Evolutionary conservation across 2,888 invertebrate species (phyloP).

Genomic region (Eugnorisma glareosa): DNA sequence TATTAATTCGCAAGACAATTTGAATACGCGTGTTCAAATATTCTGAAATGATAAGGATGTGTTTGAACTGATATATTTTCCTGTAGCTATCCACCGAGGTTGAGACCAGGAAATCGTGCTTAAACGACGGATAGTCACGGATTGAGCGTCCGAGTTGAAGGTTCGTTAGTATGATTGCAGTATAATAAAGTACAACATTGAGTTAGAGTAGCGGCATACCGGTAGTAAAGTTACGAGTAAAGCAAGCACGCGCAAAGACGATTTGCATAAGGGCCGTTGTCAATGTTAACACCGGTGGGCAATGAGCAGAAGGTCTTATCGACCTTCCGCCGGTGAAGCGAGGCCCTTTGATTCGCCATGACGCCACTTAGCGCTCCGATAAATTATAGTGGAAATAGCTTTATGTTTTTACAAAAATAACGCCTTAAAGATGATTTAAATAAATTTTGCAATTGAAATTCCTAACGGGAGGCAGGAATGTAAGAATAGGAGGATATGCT

Average conservation of each 20-base stretch:
- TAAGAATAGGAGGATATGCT: slow-evolving; percentile 15
- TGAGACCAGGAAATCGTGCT: slow-evolving; percentile 73
- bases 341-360: slow-evolving; percentile 88
- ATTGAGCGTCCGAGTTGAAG: slow-evolving; percentile 74
- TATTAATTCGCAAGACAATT: slow-evolving; percentile 68
- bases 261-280: slow-evolving; percentile 88
- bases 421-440: slow-evolving; percentile 42
- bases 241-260: slow-evolving; percentile 78
- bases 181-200: slow-evolving; percentile 66
- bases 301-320: slow-evolving; percentile 82
- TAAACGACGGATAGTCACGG: slow-evolving; percentile 75
- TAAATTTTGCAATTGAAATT: slow-evolving; percentile 71
- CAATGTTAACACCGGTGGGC: slow-evolving; percentile 83
- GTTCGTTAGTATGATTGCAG: slow-evolving; percentile 71
- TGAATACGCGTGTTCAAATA: slow-evolving; percentile 63
- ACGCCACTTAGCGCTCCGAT: slow-evolving; percentile 75
- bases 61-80: slow-evolving; percentile 63
- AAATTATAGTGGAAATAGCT: slow-evolving; percentile 71
- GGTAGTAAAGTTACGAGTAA: slow-evolving; percentile 66
- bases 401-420: slow-evolving; percentile 60
- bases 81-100: slow-evolving; percentile 62
- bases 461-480: slow-evolving; percentile 17
- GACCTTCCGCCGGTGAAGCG: slow-evolving; percentile 81
- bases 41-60: slow-evolving; percentile 56
- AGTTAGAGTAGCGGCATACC: slow-evolving; percentile 58